Percentiles rank a stretch among this genome's conserved stretches.
Evolutionary conservation across 2,113 vertebrate genomes (phyloP).

Genomic region (Hiodon alosoides): DNA sequence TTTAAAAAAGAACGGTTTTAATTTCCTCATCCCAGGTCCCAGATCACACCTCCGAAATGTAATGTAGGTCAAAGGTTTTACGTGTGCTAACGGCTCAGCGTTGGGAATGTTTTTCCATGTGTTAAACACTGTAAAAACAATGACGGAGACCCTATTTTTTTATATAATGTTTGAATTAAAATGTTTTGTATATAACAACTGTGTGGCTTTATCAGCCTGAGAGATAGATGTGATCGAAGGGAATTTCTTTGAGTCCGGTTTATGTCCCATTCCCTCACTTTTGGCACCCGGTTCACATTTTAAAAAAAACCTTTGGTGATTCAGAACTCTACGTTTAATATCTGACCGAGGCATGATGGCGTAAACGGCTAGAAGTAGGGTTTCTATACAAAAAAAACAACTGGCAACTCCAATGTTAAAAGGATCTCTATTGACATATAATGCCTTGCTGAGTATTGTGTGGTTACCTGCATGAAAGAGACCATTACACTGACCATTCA

Average conservation of each 20-base stretch:
- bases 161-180: constrained; percentile 98
- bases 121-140: constrained; percentile 47
- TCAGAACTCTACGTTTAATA: no score
- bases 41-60: no score
- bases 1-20: not conserved
- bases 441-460: no score
- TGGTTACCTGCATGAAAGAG: not conserved
- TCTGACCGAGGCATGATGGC: no score
- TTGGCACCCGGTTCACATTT: not conserved
- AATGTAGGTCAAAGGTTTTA: no score
- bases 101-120: not conserved
- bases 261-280: not conserved
- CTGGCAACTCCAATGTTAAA: no score
- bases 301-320: not conserved
- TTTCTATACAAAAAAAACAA: no score
- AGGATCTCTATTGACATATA: no score
- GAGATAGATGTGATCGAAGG: not conserved
- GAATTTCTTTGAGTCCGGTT: not conserved
- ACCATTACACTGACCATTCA: not conserved
- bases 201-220: constrained; percentile 34
- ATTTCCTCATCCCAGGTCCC: no score
- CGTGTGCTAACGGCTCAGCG: no score
- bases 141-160: constrained; percentile 92
- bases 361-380: no score
- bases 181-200: constrained; percentile 75